Base-by-base conservation (phyloP, 1,140 invertebrate species). In the Drosophila equinoxialis region DNA sequence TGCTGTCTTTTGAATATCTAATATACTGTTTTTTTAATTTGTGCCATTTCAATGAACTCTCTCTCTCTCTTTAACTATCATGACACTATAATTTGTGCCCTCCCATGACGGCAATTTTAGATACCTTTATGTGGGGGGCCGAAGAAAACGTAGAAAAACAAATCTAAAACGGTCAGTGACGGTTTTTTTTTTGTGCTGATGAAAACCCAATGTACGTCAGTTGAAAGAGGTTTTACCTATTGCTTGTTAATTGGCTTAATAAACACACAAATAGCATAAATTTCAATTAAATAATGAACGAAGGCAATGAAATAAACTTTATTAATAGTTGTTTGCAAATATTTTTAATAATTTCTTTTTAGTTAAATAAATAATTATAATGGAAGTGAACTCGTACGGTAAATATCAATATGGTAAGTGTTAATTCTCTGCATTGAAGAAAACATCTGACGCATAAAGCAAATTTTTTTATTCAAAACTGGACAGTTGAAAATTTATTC, bases 301-400 rank as follows among this genome's bases (percentile, higher is more conserved):
- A 23, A 51, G 45, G 45, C 45, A 51, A 51, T 51, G n/a, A 51
- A 51, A 51, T 51, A 51, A 51, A 51, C 17, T 51, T 51, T 51
- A 45, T 51, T 51, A 51, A 23, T 51, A 51, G 45, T 51, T 45
- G 45, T 51, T 45, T 51, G 45, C 45, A 8, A 51, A 48, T 37
- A 48, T 48, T 10, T 10, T 23, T 51, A 51, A 51, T 51, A 23
- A 51, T 51, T 48, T 48, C 6, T 17, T 30, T 48, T 48, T 48
- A 48, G 6, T 48, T 48, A 48, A 48, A 48, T 48, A 48, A 48
- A 20, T 48, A 48, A 48, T 48, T 51, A 51, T 51, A 51, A 23
- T 23, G 11, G 14, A 11, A 23, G 17, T 51, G 45, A 30, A 30
- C 45, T 11, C 37, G 30, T 30, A 3, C 0, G 0, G 45, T 51